These are phyloP conservation scores for Cetonia aurata DNA, from an alignment of 2,888 invertebrate genomes.

Conservation along the genomic window DNA sequence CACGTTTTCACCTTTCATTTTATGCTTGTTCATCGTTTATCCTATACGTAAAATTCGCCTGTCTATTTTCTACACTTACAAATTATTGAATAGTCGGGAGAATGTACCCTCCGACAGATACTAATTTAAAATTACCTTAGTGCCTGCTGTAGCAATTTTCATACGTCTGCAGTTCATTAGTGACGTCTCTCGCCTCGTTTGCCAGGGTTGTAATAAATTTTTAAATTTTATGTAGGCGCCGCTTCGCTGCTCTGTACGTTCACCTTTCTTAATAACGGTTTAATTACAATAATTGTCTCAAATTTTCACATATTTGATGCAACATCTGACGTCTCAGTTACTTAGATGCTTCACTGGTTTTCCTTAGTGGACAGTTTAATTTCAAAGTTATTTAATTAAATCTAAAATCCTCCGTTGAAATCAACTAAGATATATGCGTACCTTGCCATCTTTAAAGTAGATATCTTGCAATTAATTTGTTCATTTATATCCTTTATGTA, in stretches of 20 bases:
- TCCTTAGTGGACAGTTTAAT: slow-evolving; percentile 24
- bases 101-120: not conserved
- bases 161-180: slow-evolving; percentile 26
- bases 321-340: slow-evolving; percentile 8
- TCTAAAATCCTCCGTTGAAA: not conserved
- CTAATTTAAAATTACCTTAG: slow-evolving; percentile 29
- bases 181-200: slow-evolving; percentile 16
- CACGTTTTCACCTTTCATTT: too few relatives aligned
- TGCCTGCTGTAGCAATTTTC: slow-evolving; percentile 9
- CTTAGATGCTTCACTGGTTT: slow-evolving; percentile 24
- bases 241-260: not conserved
- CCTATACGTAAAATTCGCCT: not conserved
- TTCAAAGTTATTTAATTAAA: slow-evolving; percentile 27
- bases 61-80: not conserved
- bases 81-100: slow-evolving; percentile 6
- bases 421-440: too few relatives aligned
- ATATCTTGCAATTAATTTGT: too few relatives aligned
- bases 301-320: slow-evolving; percentile 36
- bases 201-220: slow-evolving; percentile 31
- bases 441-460: too few relatives aligned
- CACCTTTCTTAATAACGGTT: slow-evolving; percentile 32
- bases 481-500: too few relatives aligned
- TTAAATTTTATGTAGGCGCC: slow-evolving; percentile 11
- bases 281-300: slow-evolving; percentile 37
- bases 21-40: too few relatives aligned